These are phyloP conservation scores for Lissonota sp. DNA, from an alignment of 2,888 invertebrate genomes.

Conservation along the genomic window DNA sequence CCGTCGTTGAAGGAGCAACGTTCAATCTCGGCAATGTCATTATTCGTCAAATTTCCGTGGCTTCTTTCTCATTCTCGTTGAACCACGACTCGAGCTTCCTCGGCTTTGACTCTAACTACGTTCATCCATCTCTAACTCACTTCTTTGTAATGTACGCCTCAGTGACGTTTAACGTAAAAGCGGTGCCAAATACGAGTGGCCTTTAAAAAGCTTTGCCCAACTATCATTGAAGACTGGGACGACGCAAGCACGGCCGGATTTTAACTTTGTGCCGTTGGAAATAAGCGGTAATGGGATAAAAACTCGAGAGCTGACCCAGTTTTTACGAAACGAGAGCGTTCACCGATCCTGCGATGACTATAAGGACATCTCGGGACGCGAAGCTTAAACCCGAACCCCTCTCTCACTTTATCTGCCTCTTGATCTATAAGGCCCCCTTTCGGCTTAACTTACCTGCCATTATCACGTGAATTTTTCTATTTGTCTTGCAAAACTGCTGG, in stretches of 20 bases:
- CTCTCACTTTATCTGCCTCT: slow-evolving; percentile 20
- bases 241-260: slow-evolving; percentile 42
- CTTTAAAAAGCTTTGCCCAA: slow-evolving; percentile 43
- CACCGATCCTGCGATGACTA: slow-evolving; percentile 23
- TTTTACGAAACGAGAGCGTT: slow-evolving; percentile 38
- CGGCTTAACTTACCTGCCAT: slow-evolving; percentile 8
- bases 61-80: slow-evolving; percentile 22
- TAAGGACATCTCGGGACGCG: slow-evolving; percentile 19
- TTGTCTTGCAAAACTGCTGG: slow-evolving; percentile 16
- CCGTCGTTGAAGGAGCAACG: too few relatives aligned
- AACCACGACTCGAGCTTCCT: not conserved
- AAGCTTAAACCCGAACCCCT: slow-evolving; percentile 8
- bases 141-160: not conserved
- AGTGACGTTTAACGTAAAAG: slow-evolving; percentile 26
- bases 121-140: not conserved
- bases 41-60: too few relatives aligned
- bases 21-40: too few relatives aligned
- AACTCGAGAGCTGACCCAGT: slow-evolving; percentile 45
- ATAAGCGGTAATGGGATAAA: slow-evolving; percentile 57
- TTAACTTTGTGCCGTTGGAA: slow-evolving; percentile 42
- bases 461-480: slow-evolving; percentile 44
- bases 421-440: slow-evolving; percentile 27
- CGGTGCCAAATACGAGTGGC: slow-evolving; percentile 54
- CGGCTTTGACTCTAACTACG: too few relatives aligned
- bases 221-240: slow-evolving; percentile 25